Conservation (phyloP, 2,888 invertebrate species). For the Antheraea assamensis region DNA sequence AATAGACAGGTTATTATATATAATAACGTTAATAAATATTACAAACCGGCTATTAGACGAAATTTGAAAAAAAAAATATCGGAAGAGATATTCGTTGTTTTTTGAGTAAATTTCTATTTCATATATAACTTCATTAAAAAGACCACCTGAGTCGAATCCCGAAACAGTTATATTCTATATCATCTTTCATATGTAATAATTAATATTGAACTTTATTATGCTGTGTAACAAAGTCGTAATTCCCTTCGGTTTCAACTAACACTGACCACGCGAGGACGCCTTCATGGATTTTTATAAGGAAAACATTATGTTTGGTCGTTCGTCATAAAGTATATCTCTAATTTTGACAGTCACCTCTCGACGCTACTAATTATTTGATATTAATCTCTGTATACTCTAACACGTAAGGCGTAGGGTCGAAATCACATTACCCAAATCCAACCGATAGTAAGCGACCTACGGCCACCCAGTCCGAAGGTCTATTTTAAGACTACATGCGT, state of each 20-base stretch:
- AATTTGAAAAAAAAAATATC: background rate
- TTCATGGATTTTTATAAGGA: background rate
- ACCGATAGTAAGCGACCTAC: background rate
- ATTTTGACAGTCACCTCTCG: constrained; percentile 29
- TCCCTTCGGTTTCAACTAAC: background rate
- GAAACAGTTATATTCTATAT: constrained; percentile 15
- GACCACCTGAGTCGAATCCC: constrained; percentile 9
- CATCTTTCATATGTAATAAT: background rate
- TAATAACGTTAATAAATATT: constrained; percentile 6
- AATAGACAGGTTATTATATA: background rate
- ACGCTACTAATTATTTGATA: background rate
- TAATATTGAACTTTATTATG: background rate
- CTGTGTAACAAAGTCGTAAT: background rate
- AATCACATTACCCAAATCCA: background rate
- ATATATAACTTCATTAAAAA: constrained; percentile 1
- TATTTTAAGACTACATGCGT: background rate
- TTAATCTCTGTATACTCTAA: background rate
- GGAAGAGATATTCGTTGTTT: background rate
- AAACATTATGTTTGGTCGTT: background rate
- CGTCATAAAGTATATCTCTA: constrained; percentile 28
- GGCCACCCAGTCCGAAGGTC: constrained; percentile 6
- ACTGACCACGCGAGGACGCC: background rate
- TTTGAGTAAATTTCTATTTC: background rate
- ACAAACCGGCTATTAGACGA: background rate
- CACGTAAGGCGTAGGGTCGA: background rate